Conservation (phyloP, 2,888 invertebrate genomes). For the Tromatobia lineatoria region DNA sequence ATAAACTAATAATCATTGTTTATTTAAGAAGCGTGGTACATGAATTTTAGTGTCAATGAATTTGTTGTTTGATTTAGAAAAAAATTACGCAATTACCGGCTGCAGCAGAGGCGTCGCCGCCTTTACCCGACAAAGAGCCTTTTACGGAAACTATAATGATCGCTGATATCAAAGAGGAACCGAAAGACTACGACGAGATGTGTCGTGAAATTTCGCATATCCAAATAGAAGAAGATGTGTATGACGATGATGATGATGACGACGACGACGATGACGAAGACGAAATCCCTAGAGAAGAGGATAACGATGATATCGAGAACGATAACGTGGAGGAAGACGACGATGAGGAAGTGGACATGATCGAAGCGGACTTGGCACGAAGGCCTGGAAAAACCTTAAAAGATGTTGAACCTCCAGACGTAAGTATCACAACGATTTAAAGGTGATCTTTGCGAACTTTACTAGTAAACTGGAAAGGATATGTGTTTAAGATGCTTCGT, state of each 20-base stretch:
- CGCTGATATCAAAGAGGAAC: constrained; percentile 82
- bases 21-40: neutral
- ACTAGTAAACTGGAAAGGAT: no score
- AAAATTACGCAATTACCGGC: constrained; percentile 71
- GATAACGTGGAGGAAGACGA: constrained; percentile 75
- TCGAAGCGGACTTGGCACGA: constrained; percentile 66
- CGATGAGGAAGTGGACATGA: constrained; percentile 75
- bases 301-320: constrained; percentile 75
- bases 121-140: constrained; percentile 66
- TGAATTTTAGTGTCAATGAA: neutral
- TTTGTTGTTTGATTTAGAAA: constrained; percentile 68
- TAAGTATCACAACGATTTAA: constrained; percentile 68
- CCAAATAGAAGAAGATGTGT: constrained; percentile 73
- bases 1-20: neutral
- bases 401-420: constrained; percentile 78
- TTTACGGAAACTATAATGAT: constrained; percentile 73
- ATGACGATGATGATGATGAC: constrained; percentile 78
- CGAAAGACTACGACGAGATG: constrained; percentile 81
- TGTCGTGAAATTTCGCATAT: constrained; percentile 79
- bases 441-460: no score
- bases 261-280: constrained; percentile 78
- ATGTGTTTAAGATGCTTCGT: no score
- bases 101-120: constrained; percentile 70
- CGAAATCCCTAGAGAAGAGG: constrained; percentile 77
- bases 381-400: constrained; percentile 65